These are phyloP conservation scores for Anhinga rufa DNA, from an alignment of 2,113 vertebrate genomes.

Conservation along the genomic window DNA sequence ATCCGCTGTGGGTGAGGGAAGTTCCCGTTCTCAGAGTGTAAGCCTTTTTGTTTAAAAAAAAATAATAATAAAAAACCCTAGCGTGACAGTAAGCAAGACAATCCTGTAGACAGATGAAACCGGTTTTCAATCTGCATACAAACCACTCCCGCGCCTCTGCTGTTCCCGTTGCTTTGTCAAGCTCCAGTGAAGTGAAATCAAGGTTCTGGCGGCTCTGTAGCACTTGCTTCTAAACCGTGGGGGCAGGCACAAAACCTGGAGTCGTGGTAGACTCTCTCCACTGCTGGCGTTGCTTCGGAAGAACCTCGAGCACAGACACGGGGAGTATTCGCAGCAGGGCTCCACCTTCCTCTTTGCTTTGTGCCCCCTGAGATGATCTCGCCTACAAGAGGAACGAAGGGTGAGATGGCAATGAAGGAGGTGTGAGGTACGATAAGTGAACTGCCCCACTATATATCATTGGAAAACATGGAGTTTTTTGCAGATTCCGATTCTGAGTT, in stretches of 20 bases:
- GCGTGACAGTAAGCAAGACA: neutral
- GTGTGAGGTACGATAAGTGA: fast-evolving
- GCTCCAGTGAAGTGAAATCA: neutral
- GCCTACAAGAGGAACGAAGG: neutral
- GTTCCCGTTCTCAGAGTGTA: neutral
- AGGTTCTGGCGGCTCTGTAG: neutral
- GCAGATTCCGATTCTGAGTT: neutral
- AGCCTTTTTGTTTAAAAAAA: neutral
- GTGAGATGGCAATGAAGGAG: neutral
- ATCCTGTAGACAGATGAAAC: neutral
- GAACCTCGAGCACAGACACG: neutral
- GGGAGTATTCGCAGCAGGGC: neutral
- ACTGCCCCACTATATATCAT: fast-evolving
- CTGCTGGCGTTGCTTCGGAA: neutral
- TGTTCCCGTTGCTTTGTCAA: neutral
- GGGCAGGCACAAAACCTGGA: neutral
- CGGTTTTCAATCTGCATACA: neutral
- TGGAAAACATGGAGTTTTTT: neutral
- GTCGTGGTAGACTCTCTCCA: neutral
- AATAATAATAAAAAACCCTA: no score
- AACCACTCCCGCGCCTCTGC: neutral
- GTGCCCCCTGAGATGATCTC: fast-evolving
- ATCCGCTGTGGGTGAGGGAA: neutral
- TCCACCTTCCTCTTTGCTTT: neutral
- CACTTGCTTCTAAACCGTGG: neutral